Base-by-base conservation (phyloP, 2,888 invertebrate species). In the Itoplectis maculator region DNA sequence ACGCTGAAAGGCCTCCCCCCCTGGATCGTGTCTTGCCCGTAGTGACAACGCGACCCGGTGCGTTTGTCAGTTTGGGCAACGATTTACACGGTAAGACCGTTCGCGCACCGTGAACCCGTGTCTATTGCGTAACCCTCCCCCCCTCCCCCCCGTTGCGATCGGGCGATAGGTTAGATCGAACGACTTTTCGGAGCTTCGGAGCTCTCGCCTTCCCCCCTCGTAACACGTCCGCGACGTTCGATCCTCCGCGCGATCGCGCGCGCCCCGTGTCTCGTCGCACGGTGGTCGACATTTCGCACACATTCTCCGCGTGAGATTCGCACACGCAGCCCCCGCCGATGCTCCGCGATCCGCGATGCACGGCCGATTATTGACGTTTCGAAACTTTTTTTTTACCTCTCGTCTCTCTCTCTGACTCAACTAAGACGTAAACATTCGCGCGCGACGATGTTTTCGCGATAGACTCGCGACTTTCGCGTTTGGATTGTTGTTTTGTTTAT, bases 71-170 rank as follows among this genome's bases (percentile, higher is more conserved):
- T 84, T 83, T 56, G 81, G 78, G 83, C 85, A 79, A 69, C 69
- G 65, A 82, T 82, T 86, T 83, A n/a, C 81, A 87, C 86, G 87
- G 87, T 87, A 82, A 85, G 86, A 70, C 84, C 74, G 51, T 69
- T 72, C 42, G 29, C 20, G 29, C 23, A 18, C 15, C 49, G 80
- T 59, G 47, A 68, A 79, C 68, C 73, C 47, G n/a, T 23, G 69
- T 74, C 45, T 79, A 83, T 86, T 86, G 85, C 85, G 81, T 85
- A 85, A 86, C 70, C 54, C n/a, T n/a, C n/a, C n/a, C n/a, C n/a
- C n/a, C n/a, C n/a, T n/a, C n/a, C n/a, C n/a, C n/a, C 56, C 8
- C 15, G 59, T 69, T 77, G n/a, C 47, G 56, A 65, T 59, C 40
- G 56, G n/a, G n/a, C 56, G 73, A 83, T 85, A 79, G 85, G 83